These are phyloP conservation scores for Remorina albescens DNA, from an alignment of 2,797 vertebrate species.

Conservation along the genomic window DNA sequence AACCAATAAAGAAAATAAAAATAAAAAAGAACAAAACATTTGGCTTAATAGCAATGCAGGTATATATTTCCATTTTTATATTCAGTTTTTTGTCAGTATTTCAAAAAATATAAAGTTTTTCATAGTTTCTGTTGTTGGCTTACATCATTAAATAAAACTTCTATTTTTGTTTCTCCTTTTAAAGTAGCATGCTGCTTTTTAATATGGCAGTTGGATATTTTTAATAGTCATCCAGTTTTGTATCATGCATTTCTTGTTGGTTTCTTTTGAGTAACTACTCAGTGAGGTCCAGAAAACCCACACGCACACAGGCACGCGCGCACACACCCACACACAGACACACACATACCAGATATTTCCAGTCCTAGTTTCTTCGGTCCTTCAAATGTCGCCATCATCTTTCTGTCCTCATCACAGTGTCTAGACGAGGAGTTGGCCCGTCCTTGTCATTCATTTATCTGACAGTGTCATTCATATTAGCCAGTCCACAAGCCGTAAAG, in stretches of 20 bases:
- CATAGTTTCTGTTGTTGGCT: conserved; percentile 85
- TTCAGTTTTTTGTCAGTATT: conserved; percentile 84
- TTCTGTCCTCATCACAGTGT: conserved; percentile 42
- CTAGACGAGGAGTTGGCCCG: conserved; percentile 60
- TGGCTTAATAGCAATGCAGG: conserved; percentile 88
- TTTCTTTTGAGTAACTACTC: conserved; percentile 84
- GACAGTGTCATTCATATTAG: conserved; percentile 61
- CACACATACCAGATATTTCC: conserved; percentile 34
- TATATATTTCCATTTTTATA: conserved; percentile 86
- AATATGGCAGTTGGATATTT: conserved; percentile 91
- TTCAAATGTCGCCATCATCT: conserved; percentile 36
- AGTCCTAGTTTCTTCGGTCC: conserved; percentile 39
- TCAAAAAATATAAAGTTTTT: conserved; percentile 91
- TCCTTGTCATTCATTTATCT: conserved; percentile 61
- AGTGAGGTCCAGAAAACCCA: conserved; percentile 76
- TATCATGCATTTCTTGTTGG: conserved; percentile 86
- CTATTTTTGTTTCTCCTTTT: conserved; percentile 87
- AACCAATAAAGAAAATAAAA: conserved; percentile 46
- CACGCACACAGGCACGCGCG: conserved; percentile 26
- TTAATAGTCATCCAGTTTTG: conserved; percentile 85
- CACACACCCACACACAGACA: conserved; percentile 23
- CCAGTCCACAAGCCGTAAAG: conserved; percentile 70
- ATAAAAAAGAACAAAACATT: conserved; percentile 80
- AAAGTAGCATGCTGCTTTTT: conserved; percentile 89
- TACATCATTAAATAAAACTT: conserved; percentile 88